Base-by-base conservation (phyloP, 2,888 invertebrate species). In the Brachylomia viminalis region DNA sequence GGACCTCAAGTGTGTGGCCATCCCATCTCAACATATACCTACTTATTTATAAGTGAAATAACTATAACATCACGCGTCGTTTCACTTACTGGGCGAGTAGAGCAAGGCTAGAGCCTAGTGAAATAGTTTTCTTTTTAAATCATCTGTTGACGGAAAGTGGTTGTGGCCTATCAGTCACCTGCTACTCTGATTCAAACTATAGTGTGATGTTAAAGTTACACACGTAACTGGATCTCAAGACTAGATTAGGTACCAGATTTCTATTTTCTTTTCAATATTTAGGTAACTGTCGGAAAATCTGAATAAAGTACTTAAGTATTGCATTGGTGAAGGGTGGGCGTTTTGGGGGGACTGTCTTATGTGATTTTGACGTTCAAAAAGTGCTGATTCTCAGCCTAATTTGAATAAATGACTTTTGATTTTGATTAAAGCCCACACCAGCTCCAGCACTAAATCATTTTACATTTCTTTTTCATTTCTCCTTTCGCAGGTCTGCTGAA, bases 1-100 rank as follows among this genome's bases (percentile, higher is more conserved):
- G 82, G 74, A 82, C 27, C 61, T 27, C n/a, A 73, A 86, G 80
- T 74, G 82, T 75, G 75, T 72, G 71, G 74, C 52, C 64, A 83
- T 71, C 73, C 52, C 64, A 83, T 71, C 73, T 70, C 17, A 67
- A 71, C 61, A 17, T 69, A 61, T 58, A 81, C 45, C 67, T 68
- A 80, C 45, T 70, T 68, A 80, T 52, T 68, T 82, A 58, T 65
- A 62, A 81, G 45, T 52, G 52, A 59, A 52, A 72, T 47, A 68
- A 70, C 30, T 80, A 70, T 59, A 68, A 45, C 38, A 61, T 71
- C 52, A 77, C 71, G 54, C 72, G 5, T 49, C n/a, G 66, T 38
- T 49, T 62, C 70, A 67, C 58, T 62, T 66, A 33, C 38, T 45
- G 27, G 56, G 42, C 61, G 30, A 58, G 58, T 54, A 74, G 54